Conservation (phyloP, 2,113 vertebrate species). For the Erythrocebus patas region DNA sequence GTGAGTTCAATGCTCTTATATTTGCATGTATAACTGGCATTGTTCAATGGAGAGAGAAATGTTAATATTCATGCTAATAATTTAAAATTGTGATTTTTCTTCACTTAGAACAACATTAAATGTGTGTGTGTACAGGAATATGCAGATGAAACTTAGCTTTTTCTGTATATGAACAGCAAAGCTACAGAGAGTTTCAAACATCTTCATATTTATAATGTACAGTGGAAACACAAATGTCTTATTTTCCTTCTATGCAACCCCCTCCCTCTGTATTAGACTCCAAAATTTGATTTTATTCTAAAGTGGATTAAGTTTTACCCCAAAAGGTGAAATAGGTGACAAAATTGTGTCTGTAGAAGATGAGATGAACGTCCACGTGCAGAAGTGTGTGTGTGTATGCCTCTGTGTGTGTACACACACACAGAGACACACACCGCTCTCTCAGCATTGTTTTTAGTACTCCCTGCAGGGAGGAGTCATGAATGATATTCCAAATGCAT, state of each 20-base stretch:
- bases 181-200: background rate
- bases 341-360: background rate
- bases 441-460: background rate
- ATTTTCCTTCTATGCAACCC: background rate
- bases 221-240: background rate
- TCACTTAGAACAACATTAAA: background rate
- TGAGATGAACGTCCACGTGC: background rate
- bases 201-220: background rate
- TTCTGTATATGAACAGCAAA: background rate
- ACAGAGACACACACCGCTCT: background rate
- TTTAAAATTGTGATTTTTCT: background rate
- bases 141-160: background rate
- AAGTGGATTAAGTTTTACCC: background rate
- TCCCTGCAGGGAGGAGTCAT: background rate
- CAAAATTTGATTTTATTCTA: background rate
- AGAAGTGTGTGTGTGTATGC: background rate
- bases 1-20: background rate
- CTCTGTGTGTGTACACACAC: background rate
- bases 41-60: background rate
- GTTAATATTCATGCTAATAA: background rate
- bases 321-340: background rate
- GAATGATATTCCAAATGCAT: background rate
- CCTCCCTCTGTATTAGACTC: background rate
- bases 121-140: background rate
- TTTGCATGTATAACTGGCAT: background rate